phyloP scores from a whole-genome alignment of 2,113 vertebrate species.

The Myotis lucifugus region DNA sequence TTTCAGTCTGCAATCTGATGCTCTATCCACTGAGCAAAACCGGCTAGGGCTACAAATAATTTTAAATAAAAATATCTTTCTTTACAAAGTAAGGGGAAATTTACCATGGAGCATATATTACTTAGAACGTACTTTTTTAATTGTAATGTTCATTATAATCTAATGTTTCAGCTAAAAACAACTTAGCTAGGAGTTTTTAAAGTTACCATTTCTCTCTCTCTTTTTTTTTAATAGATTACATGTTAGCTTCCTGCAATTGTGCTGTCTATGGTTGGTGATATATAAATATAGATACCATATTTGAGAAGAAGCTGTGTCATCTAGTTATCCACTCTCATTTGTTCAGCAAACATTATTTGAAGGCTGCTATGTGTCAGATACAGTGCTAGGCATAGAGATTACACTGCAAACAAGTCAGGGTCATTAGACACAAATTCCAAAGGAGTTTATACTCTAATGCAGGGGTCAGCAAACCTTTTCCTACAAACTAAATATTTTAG shows the following conservation, averaged over 20 bases:
- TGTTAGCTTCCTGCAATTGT: not conserved
- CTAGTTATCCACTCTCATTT: constrained; percentile 11
- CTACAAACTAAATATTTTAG: not conserved
- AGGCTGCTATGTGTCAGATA: not conserved
- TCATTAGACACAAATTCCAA: not conserved
- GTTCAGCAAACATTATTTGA: not conserved
- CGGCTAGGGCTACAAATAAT: not conserved
- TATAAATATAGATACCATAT: not conserved
- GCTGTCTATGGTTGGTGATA: not conserved
- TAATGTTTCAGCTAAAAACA: constrained; percentile 11
- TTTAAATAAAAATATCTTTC: constrained; percentile 27
- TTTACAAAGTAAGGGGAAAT: not conserved
- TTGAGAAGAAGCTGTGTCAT: not conserved
- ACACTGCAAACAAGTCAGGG: not conserved
- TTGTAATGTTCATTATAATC: not conserved
- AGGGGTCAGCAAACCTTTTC: not conserved
- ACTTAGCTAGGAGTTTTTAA: not conserved
- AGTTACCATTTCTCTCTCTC: not conserved
- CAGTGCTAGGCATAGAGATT: not conserved
- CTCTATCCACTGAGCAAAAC: no score
- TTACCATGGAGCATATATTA: not conserved
- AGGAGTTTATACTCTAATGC: not conserved
- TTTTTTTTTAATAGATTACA: not conserved
- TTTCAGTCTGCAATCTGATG: no score
- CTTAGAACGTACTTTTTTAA: not conserved